phyloP scores from a whole-genome alignment of 1,140 invertebrate genomes.

The Sitophilus oryzae region DNA sequence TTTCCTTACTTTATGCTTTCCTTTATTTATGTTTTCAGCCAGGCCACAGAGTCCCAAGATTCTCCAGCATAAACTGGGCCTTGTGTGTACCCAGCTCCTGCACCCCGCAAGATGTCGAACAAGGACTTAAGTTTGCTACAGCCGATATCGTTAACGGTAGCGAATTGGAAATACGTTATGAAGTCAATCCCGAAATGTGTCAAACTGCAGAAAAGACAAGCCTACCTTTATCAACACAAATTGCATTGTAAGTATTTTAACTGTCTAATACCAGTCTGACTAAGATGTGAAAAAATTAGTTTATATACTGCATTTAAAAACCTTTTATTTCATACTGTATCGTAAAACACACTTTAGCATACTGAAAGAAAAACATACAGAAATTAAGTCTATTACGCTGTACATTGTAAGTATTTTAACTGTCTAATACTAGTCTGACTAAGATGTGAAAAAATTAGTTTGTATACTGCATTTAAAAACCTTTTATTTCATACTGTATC shows the following conservation, averaged over 20 bases:
- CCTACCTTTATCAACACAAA: constrained; percentile 43
- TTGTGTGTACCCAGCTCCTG: constrained; percentile 57
- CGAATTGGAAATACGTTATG: constrained; percentile 48
- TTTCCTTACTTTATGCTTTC: too few species aligned
- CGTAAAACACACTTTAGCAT: too few species aligned
- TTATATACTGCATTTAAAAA: too few species aligned
- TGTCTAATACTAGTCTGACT: not conserved
- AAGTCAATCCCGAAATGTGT: constrained; percentile 54
- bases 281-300: too few species aligned
- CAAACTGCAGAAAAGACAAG: constrained; percentile 37
- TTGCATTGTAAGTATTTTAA: constrained; percentile 46
- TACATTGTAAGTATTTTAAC: constrained; percentile 44
- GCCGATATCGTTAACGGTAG: constrained; percentile 38
- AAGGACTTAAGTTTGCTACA: constrained; percentile 41
- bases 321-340: too few species aligned
- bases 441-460: too few species aligned
- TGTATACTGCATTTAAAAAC: too few species aligned
- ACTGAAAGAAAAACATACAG: too few species aligned
- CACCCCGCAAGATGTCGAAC: constrained; percentile 50
- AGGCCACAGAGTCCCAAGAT: constrained; percentile 56
- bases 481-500: too few species aligned
- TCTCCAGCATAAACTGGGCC: constrained; percentile 57
- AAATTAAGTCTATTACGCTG: too few species aligned
- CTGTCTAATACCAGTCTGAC: not conserved
- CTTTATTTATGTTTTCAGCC: constrained; percentile 47